Evolutionary conservation across 2,797 vertebrate genomes (phyloP), one percentile per base, ranked within the genome.

Genomic region (Epinephelus malabaricus): DNA sequence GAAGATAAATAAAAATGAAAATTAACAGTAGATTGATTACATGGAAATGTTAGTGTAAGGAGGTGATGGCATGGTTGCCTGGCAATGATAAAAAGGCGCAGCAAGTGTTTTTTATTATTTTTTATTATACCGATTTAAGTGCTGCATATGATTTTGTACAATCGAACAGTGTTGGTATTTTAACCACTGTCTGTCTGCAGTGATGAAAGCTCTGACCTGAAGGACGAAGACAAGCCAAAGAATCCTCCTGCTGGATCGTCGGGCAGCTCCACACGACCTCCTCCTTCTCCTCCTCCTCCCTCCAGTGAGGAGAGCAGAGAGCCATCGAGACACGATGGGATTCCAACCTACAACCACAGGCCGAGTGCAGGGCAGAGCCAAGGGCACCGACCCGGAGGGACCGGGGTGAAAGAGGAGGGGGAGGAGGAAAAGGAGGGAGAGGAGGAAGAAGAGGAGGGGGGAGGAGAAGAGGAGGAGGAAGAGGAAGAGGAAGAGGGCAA

Each of bases 241-340:
- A 1, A 2, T 9, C 46, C 64, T 51, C 2, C 74, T 2, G 25
- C 61, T 8, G 73, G 21, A 14, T 9, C 71, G 0, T 0, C 63
- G 0, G 4, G 5, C 7, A 6, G 18, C 25, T 46, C 61, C 19
- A 21, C 40, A 46, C 63, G 56, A 13, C 18, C 46, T 8, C 15
- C 27, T 51, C 43, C n/a, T 18, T 66, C 51, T 51, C 45, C 2
- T 46, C 68, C 27, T 40, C 40, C 74, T 3, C 8, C 12, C 4
- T 78, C 83, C 82, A 90, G 86, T 2, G 82, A 87, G 14, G 88
- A 87, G 69, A 78, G 65, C 73, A 25, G 6, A 15, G 81, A 86
- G 46, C 38, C 12, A 0, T 19, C 3, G 23, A 17, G 69, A 18
- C 61, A 54, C 4, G 3, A 30, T 0, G 67, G 50, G 78, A 66